phyloP scores from a whole-genome alignment of 2,797 vertebrate species.

The Corythornis leucogaster region DNA sequence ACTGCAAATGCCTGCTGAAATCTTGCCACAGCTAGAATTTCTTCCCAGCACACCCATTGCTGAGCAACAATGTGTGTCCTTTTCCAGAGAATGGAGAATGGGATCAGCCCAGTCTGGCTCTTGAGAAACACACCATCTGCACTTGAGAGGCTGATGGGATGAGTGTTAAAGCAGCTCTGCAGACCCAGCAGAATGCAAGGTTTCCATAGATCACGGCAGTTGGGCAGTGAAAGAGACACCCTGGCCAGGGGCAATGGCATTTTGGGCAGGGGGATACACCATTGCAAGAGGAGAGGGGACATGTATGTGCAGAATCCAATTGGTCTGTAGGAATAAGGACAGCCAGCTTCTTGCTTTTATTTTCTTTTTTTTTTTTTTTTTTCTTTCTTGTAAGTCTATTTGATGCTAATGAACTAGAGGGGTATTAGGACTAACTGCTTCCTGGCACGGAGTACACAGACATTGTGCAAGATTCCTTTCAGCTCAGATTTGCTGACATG shows the following conservation, averaged over 20 bases:
- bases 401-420: conserved; percentile 46
- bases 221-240: conserved; percentile 43
- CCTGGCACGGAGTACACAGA: conserved; percentile 21
- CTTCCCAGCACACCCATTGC: conserved; percentile 50
- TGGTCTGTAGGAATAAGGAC: conserved; percentile 48
- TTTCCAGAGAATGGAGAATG: conserved; percentile 57
- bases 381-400: neutral
- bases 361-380: neutral
- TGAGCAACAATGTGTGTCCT: conserved; percentile 60
- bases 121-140: conserved; percentile 63
- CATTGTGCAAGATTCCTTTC: conserved; percentile 55
- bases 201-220: conserved; percentile 45
- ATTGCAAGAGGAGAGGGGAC: conserved; percentile 27
- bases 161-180: conserved; percentile 24
- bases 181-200: neutral
- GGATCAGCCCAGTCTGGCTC: conserved; percentile 35
- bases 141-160: conserved; percentile 31
- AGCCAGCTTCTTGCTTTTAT: neutral
- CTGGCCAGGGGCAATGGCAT: conserved; percentile 71
- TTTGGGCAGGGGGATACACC: conserved; percentile 59
- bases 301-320: neutral
- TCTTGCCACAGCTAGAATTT: conserved; percentile 29
- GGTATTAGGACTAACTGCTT: conserved; percentile 35
- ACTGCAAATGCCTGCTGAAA: conserved; percentile 31
- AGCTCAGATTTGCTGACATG: conserved; percentile 53